phyloP scores from a whole-genome alignment of 2,797 vertebrate species.

The Acestrorhynchus altus region DNA sequence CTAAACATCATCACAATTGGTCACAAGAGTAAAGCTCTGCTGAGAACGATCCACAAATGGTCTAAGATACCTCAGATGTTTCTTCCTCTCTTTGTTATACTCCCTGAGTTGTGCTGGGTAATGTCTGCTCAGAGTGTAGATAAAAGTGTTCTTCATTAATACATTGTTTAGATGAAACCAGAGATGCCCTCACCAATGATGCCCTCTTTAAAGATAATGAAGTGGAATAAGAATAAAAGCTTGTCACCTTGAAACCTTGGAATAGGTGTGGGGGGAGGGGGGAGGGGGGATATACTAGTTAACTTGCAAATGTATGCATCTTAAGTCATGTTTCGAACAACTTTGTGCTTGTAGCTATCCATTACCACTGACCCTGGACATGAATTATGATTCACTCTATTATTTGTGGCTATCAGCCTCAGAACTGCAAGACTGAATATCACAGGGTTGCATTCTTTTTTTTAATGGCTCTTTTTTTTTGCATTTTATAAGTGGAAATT shows the following conservation, averaged over 20 bases:
- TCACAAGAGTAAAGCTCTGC: no score
- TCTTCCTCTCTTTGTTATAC: not conserved
- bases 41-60: not conserved
- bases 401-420: not conserved
- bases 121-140: not conserved
- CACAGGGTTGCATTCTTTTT: not conserved
- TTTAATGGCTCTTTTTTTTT: conserved; percentile 35
- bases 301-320: conserved; percentile 1
- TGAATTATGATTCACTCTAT: conserved; percentile 7
- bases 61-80: not conserved
- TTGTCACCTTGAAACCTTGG: not conserved
- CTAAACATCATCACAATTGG: not conserved
- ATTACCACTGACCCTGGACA: conserved; percentile 4
- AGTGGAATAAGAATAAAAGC: not conserved
- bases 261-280: not conserved
- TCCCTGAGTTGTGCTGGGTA: not conserved
- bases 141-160: conserved; percentile 7
- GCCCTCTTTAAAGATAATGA: not conserved
- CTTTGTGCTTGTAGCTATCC: not conserved
- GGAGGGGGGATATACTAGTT: not conserved
- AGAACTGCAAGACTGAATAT: conserved; percentile 2
- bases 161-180: not conserved
- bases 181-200: conserved; percentile 1
- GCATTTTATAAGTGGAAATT: conserved; percentile 40
- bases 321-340: not conserved